Evolutionary conservation across 1,140 invertebrate species (phyloP).

Genomic region (Bombus confusus): DNA sequence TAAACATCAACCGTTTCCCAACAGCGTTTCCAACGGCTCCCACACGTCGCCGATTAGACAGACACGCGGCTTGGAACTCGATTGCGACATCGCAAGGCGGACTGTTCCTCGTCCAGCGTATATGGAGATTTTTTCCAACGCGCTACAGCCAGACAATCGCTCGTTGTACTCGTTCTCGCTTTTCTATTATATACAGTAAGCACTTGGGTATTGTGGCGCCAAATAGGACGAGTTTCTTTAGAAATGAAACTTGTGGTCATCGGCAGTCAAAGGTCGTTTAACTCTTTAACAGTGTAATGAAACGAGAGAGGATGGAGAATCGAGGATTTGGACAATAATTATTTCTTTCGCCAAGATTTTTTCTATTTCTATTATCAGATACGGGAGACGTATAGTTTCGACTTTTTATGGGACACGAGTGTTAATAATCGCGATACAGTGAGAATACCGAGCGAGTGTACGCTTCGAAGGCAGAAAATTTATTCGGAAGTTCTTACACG

Average conservation of each 20-base stretch:
- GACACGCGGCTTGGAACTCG: slow-evolving; percentile 36
- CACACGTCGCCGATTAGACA: slow-evolving; percentile 40
- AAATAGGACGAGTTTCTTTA: not conserved
- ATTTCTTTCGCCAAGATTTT: too few relatives aligned
- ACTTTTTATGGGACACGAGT: too few relatives aligned
- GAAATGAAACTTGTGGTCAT: not conserved
- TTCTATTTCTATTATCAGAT: too few relatives aligned
- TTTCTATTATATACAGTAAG: not conserved
- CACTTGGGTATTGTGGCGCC: not conserved
- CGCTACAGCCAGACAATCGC: not conserved
- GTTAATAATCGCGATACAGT: too few relatives aligned
- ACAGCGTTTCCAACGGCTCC: slow-evolving; percentile 17
- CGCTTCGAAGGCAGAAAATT: too few relatives aligned
- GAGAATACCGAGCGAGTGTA: too few relatives aligned
- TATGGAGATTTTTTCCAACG: slow-evolving; percentile 18
- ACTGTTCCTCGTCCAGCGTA: slow-evolving; percentile 1
- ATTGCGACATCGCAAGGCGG: slow-evolving; percentile 12
- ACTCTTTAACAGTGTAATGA: too few relatives aligned
- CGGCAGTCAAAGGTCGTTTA: not conserved
- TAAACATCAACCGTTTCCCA: slow-evolving; percentile 42
- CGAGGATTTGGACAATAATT: too few relatives aligned
- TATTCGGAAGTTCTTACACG: too few relatives aligned
- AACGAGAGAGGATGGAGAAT: too few relatives aligned
- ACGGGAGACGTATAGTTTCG: too few relatives aligned
- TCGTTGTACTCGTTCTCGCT: not conserved